Base-by-base conservation (phyloP, 2,888 invertebrate species). In the Orgyia antiqua region DNA sequence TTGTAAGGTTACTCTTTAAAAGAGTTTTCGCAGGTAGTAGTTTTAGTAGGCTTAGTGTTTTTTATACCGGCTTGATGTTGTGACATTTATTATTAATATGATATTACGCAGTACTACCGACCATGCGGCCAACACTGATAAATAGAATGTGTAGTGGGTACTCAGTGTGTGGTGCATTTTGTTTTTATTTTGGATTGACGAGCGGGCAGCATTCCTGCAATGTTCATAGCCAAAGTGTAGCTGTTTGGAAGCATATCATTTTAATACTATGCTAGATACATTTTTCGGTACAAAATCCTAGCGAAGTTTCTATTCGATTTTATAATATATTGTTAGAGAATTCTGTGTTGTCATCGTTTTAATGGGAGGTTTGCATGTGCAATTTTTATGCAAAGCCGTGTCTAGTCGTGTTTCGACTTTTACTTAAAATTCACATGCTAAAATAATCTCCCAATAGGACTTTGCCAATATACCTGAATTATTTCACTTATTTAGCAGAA, bases 11-110 rank as follows among this genome's bases (percentile, higher is more conserved):
- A 65, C 87, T 87, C 87, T 87, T 84, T 70, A 72, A 86, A 87
- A 87, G 87, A 84, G 87, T 78, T 74, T 82, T 79, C 73, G 79
- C 79, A 84, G 80, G 80, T 79, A 84, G 84, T 84, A 84, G 83
- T 71, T 76, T 75, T 83, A 78, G 74, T 84, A 87, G 78, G 87
- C 87, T 87, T 87, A 87, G 84, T 83, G 86, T 84, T 87, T 87
- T 76, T 87, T 87, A 87, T 87, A 87, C 87, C 69, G 76, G 87
- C 87, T 87, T 87, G 82, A 86, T 87, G 87, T 87, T 87, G 87
- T 87, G 86, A 86, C 77, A 78, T 79, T 79, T 80, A 74, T 75
- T 70, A 73, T 73, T 74, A 76, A 72, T 76, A 52, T 47, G 44
- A 50, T 61, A 78, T 73, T 36, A 66, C 47, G 64, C 71, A 70